phyloP scores from a whole-genome alignment of 2,888 invertebrate species.

The Shargacucullia verbasci region DNA sequence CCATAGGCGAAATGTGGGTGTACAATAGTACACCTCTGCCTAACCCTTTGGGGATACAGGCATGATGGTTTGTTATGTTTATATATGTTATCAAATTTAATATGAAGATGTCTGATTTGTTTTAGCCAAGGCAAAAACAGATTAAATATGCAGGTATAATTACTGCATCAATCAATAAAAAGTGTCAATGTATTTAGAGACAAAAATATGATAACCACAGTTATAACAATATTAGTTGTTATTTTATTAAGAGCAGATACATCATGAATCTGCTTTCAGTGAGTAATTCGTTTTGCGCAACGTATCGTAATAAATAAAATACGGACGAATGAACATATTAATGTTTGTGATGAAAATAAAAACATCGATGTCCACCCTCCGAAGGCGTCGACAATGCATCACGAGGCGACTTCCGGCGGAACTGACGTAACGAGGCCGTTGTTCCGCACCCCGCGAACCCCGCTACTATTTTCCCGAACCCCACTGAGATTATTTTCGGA shows the following conservation, averaged over 20 bases:
- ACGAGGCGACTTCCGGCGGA: slow-evolving; percentile 87
- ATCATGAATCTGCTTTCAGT: slow-evolving; percentile 1
- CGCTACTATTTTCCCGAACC: slow-evolving; percentile 60
- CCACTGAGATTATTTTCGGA: slow-evolving; percentile 79
- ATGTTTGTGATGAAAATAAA: slow-evolving; percentile 81
- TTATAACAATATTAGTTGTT: not conserved
- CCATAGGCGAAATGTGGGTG: too few relatives aligned
- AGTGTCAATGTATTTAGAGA: too few relatives aligned
- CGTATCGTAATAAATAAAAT: slow-evolving; percentile 51
- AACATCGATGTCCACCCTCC: slow-evolving; percentile 82
- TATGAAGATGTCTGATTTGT: too few relatives aligned
- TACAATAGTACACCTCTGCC: too few relatives aligned
- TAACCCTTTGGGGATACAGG: too few relatives aligned
- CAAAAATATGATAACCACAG: too few relatives aligned
- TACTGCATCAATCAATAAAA: too few relatives aligned
- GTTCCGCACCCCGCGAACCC: slow-evolving; percentile 71
- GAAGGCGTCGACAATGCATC: slow-evolving; percentile 83
- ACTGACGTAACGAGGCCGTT: slow-evolving; percentile 87
- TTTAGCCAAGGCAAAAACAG: too few relatives aligned
- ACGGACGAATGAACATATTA: slow-evolving; percentile 68
- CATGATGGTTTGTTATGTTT: too few relatives aligned
- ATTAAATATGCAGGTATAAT: too few relatives aligned
- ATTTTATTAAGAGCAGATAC: not conserved
- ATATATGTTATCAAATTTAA: too few relatives aligned
- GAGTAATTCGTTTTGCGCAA: slow-evolving; percentile 36